A percentile compares a stretch with the other conserved stretches of the same genome.
These are phyloP conservation scores for Clusia tigrina DNA, from an alignment of 2,888 invertebrate genomes.

Conservation along the genomic window DNA sequence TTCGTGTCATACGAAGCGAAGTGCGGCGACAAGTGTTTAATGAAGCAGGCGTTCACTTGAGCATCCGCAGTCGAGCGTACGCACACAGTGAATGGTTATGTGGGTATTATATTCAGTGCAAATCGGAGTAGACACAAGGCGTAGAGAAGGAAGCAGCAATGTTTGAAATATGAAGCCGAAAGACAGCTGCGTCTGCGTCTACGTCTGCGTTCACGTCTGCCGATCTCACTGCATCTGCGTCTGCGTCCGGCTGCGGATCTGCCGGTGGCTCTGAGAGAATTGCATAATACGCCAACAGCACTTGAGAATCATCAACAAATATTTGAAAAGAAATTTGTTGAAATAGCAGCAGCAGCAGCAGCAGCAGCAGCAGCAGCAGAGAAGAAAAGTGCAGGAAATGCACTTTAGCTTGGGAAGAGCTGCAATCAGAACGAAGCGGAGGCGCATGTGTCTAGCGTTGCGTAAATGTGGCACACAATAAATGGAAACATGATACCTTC, in stretches of 20 bases:
- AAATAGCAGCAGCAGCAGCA: not conserved
- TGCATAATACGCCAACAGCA: not conserved
- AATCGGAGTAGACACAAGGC: not conserved
- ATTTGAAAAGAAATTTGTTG: conserved; percentile 5
- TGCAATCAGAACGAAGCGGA: too few species aligned
- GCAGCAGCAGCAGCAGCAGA: not conserved
- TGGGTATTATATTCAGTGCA: not conserved
- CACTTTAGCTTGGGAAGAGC: not conserved
- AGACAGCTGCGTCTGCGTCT: not conserved
- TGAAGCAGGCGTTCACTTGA: not conserved
- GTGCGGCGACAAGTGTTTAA: conserved; percentile 3
- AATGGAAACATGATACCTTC: not conserved
- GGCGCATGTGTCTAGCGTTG: too few species aligned
- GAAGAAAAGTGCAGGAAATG: conserved; percentile 1
- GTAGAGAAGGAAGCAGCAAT: not conserved
- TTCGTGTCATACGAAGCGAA: too few species aligned
- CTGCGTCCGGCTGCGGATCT: too few species aligned
- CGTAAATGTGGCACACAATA: too few species aligned
- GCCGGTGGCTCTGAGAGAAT: too few species aligned
- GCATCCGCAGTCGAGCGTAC: not conserved
- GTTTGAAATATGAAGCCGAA: not conserved
- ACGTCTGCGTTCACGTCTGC: too few species aligned
- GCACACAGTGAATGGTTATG: not conserved
- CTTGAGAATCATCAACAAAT: not conserved
- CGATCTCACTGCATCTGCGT: too few species aligned